Conservation (phyloP, 2,888 invertebrate species). For the Cheilosia scutellata region DNA sequence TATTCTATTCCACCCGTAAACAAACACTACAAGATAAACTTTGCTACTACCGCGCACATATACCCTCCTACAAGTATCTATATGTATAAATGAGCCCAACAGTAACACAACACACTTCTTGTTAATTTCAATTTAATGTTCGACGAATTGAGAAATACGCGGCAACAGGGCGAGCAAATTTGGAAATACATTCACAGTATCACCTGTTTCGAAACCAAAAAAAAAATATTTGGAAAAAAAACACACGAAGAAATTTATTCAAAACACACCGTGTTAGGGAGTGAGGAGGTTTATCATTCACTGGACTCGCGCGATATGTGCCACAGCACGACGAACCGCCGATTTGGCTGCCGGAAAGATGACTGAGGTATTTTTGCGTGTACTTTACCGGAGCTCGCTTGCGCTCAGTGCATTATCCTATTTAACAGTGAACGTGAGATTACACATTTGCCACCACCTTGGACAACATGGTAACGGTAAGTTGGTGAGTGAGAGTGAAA, state of each 20-base stretch:
- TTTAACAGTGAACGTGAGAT: constrained; percentile 51
- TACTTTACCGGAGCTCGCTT: constrained; percentile 67
- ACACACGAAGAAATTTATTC: constrained; percentile 3
- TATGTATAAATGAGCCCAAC: neutral
- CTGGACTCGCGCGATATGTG: constrained; percentile 51
- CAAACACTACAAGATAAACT: constrained; percentile 69
- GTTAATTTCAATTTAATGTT: constrained; percentile 40
- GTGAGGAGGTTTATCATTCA: constrained; percentile 35
- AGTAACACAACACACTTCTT: constrained; percentile 48
- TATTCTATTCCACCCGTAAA: constrained; percentile 63
- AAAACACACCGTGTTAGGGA: constrained; percentile 28
- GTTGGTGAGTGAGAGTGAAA: constrained; percentile 28
- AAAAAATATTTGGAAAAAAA: neutral
- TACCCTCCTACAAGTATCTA: neutral
- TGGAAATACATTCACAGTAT: constrained; percentile 34
- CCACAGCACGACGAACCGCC: constrained; percentile 65
- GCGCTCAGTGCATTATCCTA: constrained; percentile 74
- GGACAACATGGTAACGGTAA: neutral
- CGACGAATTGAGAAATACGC: constrained; percentile 21
- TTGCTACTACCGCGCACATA: constrained; percentile 53
- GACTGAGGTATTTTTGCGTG: constrained; percentile 63
- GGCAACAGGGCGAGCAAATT: constrained; percentile 15
- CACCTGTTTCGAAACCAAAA: constrained; percentile 35
- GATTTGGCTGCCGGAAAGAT: constrained; percentile 72
- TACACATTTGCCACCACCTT: constrained; percentile 30